Percentiles rank a stretch among this genome's conserved stretches.
phyloP scores from a whole-genome alignment of 2,797 vertebrate species.

The Lycodopsis pacificus region DNA sequence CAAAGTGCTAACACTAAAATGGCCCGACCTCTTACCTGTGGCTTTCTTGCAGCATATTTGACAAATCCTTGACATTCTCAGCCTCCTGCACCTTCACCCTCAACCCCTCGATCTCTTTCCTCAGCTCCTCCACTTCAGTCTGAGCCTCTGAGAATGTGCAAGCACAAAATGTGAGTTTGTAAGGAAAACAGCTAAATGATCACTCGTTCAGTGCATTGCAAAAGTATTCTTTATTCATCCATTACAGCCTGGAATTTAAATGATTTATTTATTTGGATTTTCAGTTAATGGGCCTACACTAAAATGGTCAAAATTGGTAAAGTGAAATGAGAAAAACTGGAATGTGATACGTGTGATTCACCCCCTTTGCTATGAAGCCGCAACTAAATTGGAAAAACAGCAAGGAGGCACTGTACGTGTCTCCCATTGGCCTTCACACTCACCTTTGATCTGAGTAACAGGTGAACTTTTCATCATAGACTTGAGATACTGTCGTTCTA shows the following conservation, averaged over 20 bases:
- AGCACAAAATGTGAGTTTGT: conserved; percentile 7
- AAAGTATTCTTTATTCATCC: background rate
- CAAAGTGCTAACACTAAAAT: background rate
- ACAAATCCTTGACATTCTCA: conserved; percentile 77
- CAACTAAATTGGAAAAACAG: background rate
- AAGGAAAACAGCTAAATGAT: background rate
- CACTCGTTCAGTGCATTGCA: conserved; percentile 1
- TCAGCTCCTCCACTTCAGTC: conserved; percentile 78
- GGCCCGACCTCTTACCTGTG: conserved; percentile 75
- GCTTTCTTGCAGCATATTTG: conserved; percentile 83
- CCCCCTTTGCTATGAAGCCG: background rate
- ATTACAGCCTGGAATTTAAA: background rate
- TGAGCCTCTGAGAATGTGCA: conserved; percentile 77
- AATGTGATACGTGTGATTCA: background rate
- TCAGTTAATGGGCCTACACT: background rate
- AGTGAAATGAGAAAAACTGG: background rate
- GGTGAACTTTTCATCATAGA: conserved; percentile 69
- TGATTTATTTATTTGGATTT: background rate
- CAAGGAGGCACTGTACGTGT: background rate
- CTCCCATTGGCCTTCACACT: conserved; percentile 32
- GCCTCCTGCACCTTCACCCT: conserved; percentile 79
- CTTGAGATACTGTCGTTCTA: conserved; percentile 79
- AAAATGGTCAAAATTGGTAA: background rate
- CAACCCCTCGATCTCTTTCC: conserved; percentile 78
- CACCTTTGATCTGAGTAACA: conserved; percentile 78